Percentiles rank a stretch among this genome's conserved stretches.
These are phyloP conservation scores for Zaprionus obscuricornis DNA, from an alignment of 2,888 invertebrate species.

Conservation along the genomic window DNA sequence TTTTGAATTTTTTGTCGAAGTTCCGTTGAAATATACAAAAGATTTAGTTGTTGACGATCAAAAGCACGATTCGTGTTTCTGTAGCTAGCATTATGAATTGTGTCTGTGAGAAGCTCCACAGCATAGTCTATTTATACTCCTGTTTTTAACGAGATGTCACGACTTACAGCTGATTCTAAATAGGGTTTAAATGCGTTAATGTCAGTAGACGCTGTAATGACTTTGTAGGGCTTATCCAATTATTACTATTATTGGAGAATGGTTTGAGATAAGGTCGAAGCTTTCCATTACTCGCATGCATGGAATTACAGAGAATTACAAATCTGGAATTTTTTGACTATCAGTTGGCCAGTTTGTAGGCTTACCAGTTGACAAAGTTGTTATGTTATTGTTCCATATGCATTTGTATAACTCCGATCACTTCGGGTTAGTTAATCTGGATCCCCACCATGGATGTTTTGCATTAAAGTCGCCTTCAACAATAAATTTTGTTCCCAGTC, in stretches of 20 bases:
- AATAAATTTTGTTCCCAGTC: constrained; percentile 1
- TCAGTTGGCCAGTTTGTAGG: constrained; percentile 2
- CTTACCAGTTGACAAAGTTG: constrained; percentile 3
- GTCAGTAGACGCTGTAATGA: too few species aligned
- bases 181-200: not conserved
- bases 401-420: constrained; percentile 5
- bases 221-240: not conserved
- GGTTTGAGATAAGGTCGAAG: not conserved
- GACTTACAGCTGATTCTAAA: not conserved
- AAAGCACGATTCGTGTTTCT: too few species aligned
- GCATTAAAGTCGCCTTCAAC: too few species aligned
- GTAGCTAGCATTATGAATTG: too few species aligned
- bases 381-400: constrained; percentile 2
- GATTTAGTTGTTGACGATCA: too few species aligned
- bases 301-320: constrained; percentile 11
- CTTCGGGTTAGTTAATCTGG: constrained; percentile 2
- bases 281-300: not conserved
- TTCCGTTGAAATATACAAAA: too few species aligned
- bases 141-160: not conserved
- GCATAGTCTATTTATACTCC: constrained; percentile 1
- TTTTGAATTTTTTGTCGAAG: too few species aligned
- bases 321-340: not conserved
- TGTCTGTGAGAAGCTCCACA: too few species aligned
- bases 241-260: not conserved
- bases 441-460: constrained; percentile 1